A percentile compares a stretch with the other conserved stretches of the same genome.
These are phyloP conservation scores for Enteromius mattozi DNA, from an alignment of 2,797 vertebrate species.

Conservation along the genomic window DNA sequence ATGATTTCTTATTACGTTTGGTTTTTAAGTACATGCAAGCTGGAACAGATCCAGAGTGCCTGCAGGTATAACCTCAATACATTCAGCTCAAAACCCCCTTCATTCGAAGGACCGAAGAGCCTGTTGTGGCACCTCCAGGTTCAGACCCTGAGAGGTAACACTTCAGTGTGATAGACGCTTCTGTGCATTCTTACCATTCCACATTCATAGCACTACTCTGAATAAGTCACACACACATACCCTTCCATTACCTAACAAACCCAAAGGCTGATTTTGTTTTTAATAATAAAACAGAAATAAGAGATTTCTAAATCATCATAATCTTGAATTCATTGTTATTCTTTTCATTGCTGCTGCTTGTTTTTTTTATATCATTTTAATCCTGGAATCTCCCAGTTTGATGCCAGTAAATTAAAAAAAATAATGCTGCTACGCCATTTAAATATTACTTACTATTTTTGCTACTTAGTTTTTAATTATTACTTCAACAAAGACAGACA, in stretches of 20 bases:
- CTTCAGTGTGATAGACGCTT: slow-evolving; percentile 20
- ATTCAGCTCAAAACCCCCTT: slow-evolving; percentile 12
- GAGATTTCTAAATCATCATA: not conserved
- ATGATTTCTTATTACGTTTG: slow-evolving; percentile 45
- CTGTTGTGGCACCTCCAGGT: slow-evolving; percentile 48
- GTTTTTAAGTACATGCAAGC: slow-evolving; percentile 42
- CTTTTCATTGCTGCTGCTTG: not conserved
- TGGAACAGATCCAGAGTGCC: slow-evolving; percentile 35
- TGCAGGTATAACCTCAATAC: slow-evolving; percentile 33
- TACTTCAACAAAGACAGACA: not conserved
- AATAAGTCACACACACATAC: not conserved
- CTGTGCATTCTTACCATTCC: slow-evolving; percentile 48
- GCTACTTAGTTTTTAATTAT: not conserved
- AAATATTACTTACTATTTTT: not conserved
- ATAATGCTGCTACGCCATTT: not conserved
- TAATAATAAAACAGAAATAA: not conserved
- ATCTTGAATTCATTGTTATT: not conserved
- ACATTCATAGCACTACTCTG: not conserved
- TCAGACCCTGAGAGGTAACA: slow-evolving; percentile 31
- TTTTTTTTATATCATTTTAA: not conserved
- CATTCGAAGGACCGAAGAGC: slow-evolving; percentile 35
- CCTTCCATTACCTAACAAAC: not conserved
- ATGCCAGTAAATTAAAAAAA: not conserved
- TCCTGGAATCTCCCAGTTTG: not conserved
- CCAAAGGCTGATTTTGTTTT: not conserved